A percentile compares a stretch with the other conserved stretches of the same genome.
Evolutionary conservation across 2,113 vertebrate species (phyloP).

Genomic region (Paraplagusia blochii): DNA sequence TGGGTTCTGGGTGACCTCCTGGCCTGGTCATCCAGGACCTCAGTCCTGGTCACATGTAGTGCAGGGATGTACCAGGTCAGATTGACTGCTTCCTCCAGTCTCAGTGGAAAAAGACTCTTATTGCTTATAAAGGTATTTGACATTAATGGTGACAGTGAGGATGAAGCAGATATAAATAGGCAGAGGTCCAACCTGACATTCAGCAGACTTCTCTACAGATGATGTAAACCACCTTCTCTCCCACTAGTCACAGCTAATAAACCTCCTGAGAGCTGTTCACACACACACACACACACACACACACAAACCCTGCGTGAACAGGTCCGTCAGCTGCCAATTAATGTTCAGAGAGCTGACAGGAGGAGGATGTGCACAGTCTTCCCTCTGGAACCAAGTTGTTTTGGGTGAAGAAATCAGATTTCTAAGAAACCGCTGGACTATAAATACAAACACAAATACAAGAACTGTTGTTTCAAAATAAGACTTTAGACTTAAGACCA

Average conservation of each 20-base stretch:
- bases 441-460: neutral
- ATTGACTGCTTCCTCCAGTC: no score
- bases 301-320: slow-evolving; percentile 16
- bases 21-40: no score
- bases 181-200: slow-evolving; percentile 21
- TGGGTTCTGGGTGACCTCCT: no score
- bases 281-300: slow-evolving; percentile 11
- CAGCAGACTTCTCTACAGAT: slow-evolving; percentile 46
- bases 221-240: slow-evolving; percentile 46
- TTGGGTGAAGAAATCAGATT: neutral
- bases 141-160: slow-evolving; percentile 42
- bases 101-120: slow-evolving; percentile 25
- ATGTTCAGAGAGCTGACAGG: slow-evolving; percentile 20
- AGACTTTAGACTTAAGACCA: neutral
- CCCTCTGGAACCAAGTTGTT: neutral
- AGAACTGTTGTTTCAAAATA: neutral
- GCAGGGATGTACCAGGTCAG: no score
- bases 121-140: slow-evolving; percentile 15
- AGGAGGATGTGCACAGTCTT: slow-evolving; percentile 8
- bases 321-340: slow-evolving; percentile 25
- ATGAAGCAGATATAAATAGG: slow-evolving; percentile 30
- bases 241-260: slow-evolving; percentile 52
- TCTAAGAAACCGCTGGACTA: neutral
- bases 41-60: no score
- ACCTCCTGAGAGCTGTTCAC: slow-evolving; percentile 27